phyloP scores from a whole-genome alignment of 1,140 invertebrate genomes.

The Pseudomyrmex concolor region DNA sequence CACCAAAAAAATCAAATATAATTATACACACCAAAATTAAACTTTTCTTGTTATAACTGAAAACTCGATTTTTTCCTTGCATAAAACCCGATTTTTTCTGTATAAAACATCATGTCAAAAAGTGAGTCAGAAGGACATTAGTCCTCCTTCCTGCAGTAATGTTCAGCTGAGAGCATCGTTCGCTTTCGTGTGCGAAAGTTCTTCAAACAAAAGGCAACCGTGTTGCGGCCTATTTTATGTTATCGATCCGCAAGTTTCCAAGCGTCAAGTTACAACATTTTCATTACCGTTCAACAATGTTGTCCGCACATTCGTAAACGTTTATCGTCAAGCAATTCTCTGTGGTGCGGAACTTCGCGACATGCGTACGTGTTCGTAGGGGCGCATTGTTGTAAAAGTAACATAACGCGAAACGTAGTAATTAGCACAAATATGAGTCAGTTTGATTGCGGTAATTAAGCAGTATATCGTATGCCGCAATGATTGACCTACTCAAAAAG shows the following conservation, averaged over 20 bases:
- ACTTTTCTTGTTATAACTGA: not conserved
- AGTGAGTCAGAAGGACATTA: slow-evolving; percentile 2
- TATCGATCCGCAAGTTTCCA: slow-evolving; percentile 48
- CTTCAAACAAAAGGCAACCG: slow-evolving; percentile 34
- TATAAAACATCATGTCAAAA: slow-evolving; percentile 3
- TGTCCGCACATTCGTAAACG: slow-evolving; percentile 34
- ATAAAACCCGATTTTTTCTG: not conserved
- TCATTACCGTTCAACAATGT: slow-evolving; percentile 56
- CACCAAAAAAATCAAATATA: too few relatives aligned
- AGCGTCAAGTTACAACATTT: slow-evolving; percentile 36
- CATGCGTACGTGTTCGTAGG: not conserved
- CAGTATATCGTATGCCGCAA: not conserved
- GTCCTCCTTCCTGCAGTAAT: not conserved
- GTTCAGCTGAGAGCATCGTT: slow-evolving; percentile 28
- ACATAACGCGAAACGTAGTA: slow-evolving; percentile 8
- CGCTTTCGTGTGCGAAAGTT: slow-evolving; percentile 46
- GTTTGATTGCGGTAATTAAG: slow-evolving; percentile 7
- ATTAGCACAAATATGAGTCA: slow-evolving; percentile 21
- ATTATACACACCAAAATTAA: too few relatives aligned
- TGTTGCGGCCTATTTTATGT: slow-evolving; percentile 38
- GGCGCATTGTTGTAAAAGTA: slow-evolving; percentile 18
- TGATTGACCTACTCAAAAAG: slow-evolving; percentile 11
- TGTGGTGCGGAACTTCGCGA: not conserved
- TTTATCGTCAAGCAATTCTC: slow-evolving; percentile 41
- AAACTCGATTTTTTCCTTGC: not conserved